These are phyloP conservation scores for Trinorchestia longiramus DNA, from an alignment of 1,140 invertebrate genomes.

Conservation along the genomic window DNA sequence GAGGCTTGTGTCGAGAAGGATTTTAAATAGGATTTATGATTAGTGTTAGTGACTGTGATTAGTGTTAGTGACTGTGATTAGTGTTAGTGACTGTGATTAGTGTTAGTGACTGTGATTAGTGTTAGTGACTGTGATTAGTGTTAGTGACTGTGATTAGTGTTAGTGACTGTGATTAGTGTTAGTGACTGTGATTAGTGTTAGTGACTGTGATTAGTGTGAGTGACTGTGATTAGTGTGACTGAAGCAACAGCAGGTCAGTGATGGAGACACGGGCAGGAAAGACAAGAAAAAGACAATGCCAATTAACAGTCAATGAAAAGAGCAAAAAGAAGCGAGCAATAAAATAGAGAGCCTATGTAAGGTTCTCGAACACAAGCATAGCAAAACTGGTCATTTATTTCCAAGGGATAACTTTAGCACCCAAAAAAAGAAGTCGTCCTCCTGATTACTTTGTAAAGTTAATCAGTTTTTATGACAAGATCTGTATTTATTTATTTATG, in stretches of 20 bases:
- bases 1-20: too few species aligned
- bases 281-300: neutral
- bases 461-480: neutral
- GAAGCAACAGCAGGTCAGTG: neutral
- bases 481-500: neutral
- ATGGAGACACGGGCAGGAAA: too few species aligned
- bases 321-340: slow-evolving; percentile 12
- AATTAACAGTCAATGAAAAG: neutral
- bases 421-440: neutral
- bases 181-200: too few species aligned
- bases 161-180: too few species aligned
- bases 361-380: slow-evolving; percentile 18
- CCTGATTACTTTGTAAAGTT: neutral
- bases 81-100: too few species aligned
- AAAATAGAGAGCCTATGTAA: neutral
- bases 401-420: neutral
- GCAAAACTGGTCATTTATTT: neutral
- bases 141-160: too few species aligned
- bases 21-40: too few species aligned
- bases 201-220: too few species aligned
- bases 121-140: too few species aligned
- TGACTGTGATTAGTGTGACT: neutral
- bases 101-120: too few species aligned
- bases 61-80: too few species aligned
- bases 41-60: too few species aligned